Conservation (phyloP, 2,888 invertebrate genomes). For the Tetanocera ferruginea region DNA sequence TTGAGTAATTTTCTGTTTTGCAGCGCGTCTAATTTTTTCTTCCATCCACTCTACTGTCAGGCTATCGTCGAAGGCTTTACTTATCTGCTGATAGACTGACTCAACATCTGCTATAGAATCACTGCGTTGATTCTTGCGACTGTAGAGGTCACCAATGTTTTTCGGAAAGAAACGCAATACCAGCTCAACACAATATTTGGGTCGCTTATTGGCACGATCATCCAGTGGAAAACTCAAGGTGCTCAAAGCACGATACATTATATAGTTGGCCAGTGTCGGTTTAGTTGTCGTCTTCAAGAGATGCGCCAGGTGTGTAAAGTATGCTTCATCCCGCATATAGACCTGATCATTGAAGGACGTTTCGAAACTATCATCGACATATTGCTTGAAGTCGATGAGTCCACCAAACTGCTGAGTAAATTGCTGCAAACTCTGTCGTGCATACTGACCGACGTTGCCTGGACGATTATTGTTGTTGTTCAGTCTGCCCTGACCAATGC, state of each 20-base stretch:
- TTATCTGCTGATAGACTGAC: constrained; percentile 53
- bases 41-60: constrained; percentile 57
- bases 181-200: constrained; percentile 54
- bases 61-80: constrained; percentile 54
- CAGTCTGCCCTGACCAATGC: constrained; percentile 51
- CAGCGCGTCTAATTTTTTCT: constrained; percentile 57
- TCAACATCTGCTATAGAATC: constrained; percentile 53
- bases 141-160: constrained; percentile 60
- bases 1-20: constrained; percentile 52
- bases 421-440: constrained; percentile 49
- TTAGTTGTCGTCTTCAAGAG: constrained; percentile 51
- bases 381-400: constrained; percentile 59
- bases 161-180: constrained; percentile 60
- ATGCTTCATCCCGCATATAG: constrained; percentile 56
- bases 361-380: constrained; percentile 57
- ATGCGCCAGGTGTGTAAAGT: constrained; percentile 56
- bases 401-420: constrained; percentile 51
- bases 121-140: constrained; percentile 49
- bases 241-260: constrained; percentile 59
- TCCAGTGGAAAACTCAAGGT: constrained; percentile 50
- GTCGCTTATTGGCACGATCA: constrained; percentile 45
- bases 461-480: constrained; percentile 46
- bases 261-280: constrained; percentile 59
- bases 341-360: constrained; percentile 52
- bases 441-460: constrained; percentile 41